These are phyloP conservation scores for Drosophila lacertosa DNA, from an alignment of 1,140 invertebrate species.

Conservation along the genomic window DNA sequence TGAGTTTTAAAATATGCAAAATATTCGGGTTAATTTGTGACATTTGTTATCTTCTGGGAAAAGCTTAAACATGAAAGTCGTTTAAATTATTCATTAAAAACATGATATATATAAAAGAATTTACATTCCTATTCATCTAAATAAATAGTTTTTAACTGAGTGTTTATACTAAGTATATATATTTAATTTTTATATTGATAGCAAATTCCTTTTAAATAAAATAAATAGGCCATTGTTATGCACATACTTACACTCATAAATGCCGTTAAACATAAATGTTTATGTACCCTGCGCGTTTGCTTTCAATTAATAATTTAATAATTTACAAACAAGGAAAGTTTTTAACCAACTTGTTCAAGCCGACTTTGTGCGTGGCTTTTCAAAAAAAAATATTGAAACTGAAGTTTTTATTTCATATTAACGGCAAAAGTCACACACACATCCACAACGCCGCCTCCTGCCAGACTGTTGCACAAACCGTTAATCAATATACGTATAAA, in stretches of 20 bases:
- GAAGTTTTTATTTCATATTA: constrained; percentile 10
- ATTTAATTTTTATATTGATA: too few species aligned
- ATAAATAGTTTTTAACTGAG: too few species aligned
- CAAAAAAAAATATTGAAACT: constrained; percentile 22
- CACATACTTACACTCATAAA: too few species aligned
- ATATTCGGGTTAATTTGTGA: not conserved
- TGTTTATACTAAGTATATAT: too few species aligned
- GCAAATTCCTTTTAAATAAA: too few species aligned
- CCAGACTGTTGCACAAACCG: constrained; percentile 14
- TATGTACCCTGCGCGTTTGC: constrained; percentile 17
- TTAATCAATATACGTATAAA: constrained; percentile 44
- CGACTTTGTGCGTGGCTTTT: constrained; percentile 10
- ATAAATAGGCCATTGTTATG: too few species aligned
- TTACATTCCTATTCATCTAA: too few species aligned
- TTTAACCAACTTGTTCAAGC: constrained; percentile 14
- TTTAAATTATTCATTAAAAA: too few species aligned
- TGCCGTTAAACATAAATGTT: not conserved
- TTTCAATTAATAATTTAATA: constrained; percentile 39
- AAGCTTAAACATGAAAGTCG: too few species aligned
- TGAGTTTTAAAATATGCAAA: not conserved
- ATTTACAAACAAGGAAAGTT: constrained; percentile 32
- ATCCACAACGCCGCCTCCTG: not conserved
- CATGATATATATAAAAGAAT: too few species aligned
- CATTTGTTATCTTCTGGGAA: too few species aligned
- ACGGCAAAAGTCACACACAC: not conserved